Evolutionary conservation across 1,140 invertebrate genomes (phyloP).

Genomic region (Aphis gossypii): DNA sequence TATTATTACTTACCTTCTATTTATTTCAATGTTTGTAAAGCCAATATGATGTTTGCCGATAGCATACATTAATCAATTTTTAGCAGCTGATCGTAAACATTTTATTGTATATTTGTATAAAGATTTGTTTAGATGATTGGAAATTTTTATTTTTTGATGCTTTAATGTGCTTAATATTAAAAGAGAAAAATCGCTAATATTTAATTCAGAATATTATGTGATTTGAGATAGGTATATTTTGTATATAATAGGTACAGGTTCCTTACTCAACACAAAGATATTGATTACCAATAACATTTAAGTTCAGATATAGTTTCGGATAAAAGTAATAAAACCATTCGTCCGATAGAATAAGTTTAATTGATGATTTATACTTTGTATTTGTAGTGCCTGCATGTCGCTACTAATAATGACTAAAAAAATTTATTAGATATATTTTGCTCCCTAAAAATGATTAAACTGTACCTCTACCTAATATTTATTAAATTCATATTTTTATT

Average conservation of each 20-base stretch:
- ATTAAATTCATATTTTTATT: not conserved
- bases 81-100: slow-evolving; percentile 57
- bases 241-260: not conserved
- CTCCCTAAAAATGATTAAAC: not conserved
- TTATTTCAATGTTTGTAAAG: not conserved
- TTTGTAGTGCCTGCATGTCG: not conserved
- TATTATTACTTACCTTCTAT: not conserved
- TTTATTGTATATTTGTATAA: slow-evolving; percentile 30
- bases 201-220: not conserved
- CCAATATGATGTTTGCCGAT: slow-evolving; percentile 53
- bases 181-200: not conserved
- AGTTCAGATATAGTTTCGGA: not conserved
- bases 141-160: not conserved
- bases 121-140: not conserved
- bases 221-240: not conserved
- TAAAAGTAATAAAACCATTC: not conserved
- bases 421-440: not conserved
- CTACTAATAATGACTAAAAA: not conserved
- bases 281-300: not conserved
- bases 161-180: not conserved
- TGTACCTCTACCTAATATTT: not conserved
- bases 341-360: not conserved
- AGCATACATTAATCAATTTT: slow-evolving; percentile 43
- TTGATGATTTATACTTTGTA: not conserved
- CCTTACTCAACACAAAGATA: not conserved